Evolutionary conservation across 2,113 vertebrate genomes (phyloP).

Genomic region (Asarcornis scutulata): DNA sequence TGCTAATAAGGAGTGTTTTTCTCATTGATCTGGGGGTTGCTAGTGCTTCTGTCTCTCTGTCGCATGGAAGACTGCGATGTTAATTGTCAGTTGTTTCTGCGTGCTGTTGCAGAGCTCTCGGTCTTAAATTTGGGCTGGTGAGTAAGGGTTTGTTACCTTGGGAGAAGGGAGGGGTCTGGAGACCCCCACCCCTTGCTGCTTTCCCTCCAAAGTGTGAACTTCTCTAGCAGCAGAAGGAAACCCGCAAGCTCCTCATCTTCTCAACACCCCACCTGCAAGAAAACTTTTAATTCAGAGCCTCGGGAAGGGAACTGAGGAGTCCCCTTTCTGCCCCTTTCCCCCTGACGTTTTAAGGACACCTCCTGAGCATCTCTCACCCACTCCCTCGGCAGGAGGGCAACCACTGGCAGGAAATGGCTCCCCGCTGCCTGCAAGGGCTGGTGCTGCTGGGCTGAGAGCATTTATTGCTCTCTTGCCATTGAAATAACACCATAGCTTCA

Average conservation of each 20-base stretch:
- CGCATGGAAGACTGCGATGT: not conserved
- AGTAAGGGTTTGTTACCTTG: conserved; percentile 1
- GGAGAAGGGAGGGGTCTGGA: not conserved
- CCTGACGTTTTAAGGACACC: not conserved
- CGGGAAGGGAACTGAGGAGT: not conserved
- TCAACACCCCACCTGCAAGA: not conserved
- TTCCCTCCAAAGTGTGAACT: not conserved
- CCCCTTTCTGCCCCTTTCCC: not conserved
- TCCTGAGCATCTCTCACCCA: not conserved
- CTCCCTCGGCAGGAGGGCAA: not conserved
- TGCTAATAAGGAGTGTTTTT: not conserved
- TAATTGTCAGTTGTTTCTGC: conserved; percentile 43
- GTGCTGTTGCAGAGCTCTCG: conserved; percentile 9
- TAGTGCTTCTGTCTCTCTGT: conserved; percentile 13
- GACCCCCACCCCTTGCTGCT: not conserved
- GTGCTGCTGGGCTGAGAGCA: not conserved
- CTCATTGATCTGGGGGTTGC: conserved; percentile 3
- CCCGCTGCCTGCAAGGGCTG: not conserved
- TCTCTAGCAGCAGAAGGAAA: not conserved
- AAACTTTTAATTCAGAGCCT: conserved; percentile 46
- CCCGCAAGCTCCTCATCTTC: not conserved
- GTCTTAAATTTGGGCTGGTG: not conserved
- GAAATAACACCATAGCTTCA: not conserved
- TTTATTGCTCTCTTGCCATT: not conserved
- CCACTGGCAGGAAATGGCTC: not conserved